phyloP scores from a whole-genome alignment of 2,888 invertebrate genomes.

The Dasypogon diadema region DNA sequence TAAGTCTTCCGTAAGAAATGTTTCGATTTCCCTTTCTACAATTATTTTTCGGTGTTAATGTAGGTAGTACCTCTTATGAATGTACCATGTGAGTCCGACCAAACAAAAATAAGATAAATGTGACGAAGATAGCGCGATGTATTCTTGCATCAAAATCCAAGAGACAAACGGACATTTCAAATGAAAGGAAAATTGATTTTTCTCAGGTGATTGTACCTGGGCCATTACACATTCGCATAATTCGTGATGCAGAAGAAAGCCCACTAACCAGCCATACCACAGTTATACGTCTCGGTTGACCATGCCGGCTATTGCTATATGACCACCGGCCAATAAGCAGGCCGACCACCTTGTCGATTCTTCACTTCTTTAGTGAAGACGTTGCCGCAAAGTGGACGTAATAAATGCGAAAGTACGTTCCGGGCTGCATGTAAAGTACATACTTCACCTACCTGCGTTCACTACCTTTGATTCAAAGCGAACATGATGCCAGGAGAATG shows the following conservation, averaged over 20 bases:
- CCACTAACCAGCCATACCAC: too few relatives aligned
- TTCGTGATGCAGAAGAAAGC: not conserved
- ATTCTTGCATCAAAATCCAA: not conserved
- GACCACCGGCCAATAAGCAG: not conserved
- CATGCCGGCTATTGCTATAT: not conserved
- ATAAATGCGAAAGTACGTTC: constrained; percentile 1
- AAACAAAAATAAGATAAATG: not conserved
- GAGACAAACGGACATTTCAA: constrained; percentile 3
- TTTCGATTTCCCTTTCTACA: constrained; percentile 37
- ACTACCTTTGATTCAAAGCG: not conserved
- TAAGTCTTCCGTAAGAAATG: constrained; percentile 17
- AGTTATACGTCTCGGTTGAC: too few relatives aligned
- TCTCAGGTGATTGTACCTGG: not conserved
- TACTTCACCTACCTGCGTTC: not conserved
- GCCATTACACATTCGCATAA: not conserved
- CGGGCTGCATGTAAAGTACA: not conserved
- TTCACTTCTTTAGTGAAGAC: not conserved
- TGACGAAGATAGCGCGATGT: not conserved
- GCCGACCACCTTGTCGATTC: not conserved
- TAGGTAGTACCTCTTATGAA: not conserved
- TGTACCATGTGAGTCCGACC: not conserved
- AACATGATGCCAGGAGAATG: not conserved
- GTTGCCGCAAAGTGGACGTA: not conserved
- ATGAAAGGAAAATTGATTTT: constrained; percentile 3
- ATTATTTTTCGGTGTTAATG: constrained; percentile 31